Evolutionary conservation across 2,797 vertebrate species (phyloP).

Genomic region (Xerus rutilus): DNA sequence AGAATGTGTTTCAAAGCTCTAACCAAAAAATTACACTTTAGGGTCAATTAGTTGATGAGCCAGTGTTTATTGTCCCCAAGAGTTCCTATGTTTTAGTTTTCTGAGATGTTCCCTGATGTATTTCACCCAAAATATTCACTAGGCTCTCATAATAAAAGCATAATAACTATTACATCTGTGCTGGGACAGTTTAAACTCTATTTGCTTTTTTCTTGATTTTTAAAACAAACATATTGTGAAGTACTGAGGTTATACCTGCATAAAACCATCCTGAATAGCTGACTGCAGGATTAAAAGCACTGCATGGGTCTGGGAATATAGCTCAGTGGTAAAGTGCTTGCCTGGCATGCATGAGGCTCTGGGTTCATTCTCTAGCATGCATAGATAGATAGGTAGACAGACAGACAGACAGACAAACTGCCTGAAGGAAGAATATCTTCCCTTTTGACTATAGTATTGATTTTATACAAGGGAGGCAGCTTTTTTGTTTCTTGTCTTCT

Average conservation of each 20-base stretch:
- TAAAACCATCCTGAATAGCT: background rate
- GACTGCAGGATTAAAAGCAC: background rate
- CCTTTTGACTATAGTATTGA: background rate
- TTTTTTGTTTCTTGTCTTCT: background rate
- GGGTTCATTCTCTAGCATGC: too few species aligned
- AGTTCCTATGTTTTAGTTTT: background rate
- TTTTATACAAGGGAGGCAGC: background rate
- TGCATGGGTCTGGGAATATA: too few species aligned
- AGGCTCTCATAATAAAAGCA: background rate
- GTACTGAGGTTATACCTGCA: background rate
- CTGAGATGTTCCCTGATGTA: background rate
- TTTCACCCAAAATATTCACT: background rate
- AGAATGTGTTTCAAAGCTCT: background rate
- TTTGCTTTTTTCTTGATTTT: conserved; percentile 31
- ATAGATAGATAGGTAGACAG: too few species aligned
- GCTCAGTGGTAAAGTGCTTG: too few species aligned
- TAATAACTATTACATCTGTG: background rate
- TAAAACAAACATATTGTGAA: background rate
- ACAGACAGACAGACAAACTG: background rate
- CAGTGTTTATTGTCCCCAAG: background rate
- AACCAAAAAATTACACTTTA: background rate
- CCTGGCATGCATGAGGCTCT: too few species aligned
- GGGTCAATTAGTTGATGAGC: background rate
- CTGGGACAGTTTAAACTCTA: background rate
- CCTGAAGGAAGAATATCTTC: background rate